These are phyloP conservation scores for Cebus imitator DNA, from an alignment of 2,113 vertebrate genomes.

Conservation along the genomic window DNA sequence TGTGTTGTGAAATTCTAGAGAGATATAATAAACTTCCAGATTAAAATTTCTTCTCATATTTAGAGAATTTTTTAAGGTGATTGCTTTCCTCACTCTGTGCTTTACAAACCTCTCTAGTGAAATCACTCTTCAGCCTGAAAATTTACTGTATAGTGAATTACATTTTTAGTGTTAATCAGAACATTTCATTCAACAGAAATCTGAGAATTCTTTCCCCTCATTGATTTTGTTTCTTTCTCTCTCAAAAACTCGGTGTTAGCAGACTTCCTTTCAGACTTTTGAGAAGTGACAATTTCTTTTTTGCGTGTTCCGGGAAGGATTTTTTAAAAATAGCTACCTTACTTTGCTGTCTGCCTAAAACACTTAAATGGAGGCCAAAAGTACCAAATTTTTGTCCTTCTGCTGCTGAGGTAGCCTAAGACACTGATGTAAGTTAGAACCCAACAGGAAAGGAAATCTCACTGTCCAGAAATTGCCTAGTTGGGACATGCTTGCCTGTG, in stretches of 20 bases:
- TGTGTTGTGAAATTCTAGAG: slow-evolving; percentile 63
- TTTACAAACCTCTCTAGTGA: slow-evolving; percentile 43
- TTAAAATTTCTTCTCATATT: slow-evolving; percentile 56
- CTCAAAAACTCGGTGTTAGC: slow-evolving; percentile 25
- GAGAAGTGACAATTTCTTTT: slow-evolving; percentile 45
- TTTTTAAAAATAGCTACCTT: background rate
- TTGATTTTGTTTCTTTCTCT: slow-evolving; percentile 49
- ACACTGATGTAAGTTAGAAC: slow-evolving; percentile 14
- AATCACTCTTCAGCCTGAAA: slow-evolving; percentile 10
- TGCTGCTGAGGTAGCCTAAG: background rate
- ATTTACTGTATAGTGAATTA: background rate
- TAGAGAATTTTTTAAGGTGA: slow-evolving; percentile 45
- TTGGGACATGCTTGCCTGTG: background rate
- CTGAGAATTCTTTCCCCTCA: slow-evolving; percentile 18
- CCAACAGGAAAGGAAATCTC: slow-evolving; percentile 1
- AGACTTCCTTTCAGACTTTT: slow-evolving; percentile 48
- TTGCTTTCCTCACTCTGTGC: background rate
- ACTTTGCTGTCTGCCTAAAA: slow-evolving; percentile 23
- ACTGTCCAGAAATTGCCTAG: background rate
- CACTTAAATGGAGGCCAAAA: background rate
- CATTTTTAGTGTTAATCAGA: slow-evolving; percentile 46
- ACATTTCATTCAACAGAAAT: slow-evolving; percentile 33
- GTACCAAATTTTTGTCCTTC: background rate
- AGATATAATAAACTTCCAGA: background rate
- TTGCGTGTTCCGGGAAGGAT: background rate